A percentile compares a stretch with the other conserved stretches of the same genome.
These are phyloP conservation scores for Malachius bipustulatus DNA, from an alignment of 2,888 invertebrate species.

Conservation along the genomic window DNA sequence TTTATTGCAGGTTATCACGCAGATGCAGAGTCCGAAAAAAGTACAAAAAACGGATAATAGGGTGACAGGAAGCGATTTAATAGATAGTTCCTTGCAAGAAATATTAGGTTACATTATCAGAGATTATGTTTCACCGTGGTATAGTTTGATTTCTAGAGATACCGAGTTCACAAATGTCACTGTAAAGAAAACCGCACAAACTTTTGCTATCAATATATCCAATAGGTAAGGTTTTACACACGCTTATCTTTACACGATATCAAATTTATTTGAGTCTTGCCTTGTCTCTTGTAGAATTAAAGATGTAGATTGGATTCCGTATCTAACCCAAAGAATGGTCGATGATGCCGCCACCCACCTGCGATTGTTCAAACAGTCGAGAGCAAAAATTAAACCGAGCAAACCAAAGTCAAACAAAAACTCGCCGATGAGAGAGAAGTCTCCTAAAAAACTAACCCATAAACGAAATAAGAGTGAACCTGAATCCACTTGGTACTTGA, in stretches of 20 bases:
- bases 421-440: constrained; percentile 31
- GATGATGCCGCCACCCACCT: constrained; percentile 87
- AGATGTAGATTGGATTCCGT: constrained; percentile 83
- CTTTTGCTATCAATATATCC: constrained; percentile 57
- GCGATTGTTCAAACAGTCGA: constrained; percentile 71
- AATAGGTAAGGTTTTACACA: constrained; percentile 59
- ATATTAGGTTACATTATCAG: constrained; percentile 68
- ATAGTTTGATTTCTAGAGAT: constrained; percentile 54
- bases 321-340: constrained; percentile 73
- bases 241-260: too few relatives aligned
- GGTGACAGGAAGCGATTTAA: constrained; percentile 74
- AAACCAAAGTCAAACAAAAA: constrained; percentile 26
- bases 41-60: constrained; percentile 42
- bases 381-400: constrained; percentile 37
- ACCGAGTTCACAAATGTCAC: constrained; percentile 59
- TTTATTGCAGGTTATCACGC: constrained; percentile 25
- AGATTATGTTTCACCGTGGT: constrained; percentile 74
- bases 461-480: constrained; percentile 64
- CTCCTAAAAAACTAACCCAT: constrained; percentile 38
- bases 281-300: constrained; percentile 49
- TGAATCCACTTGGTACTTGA: constrained; percentile 55
- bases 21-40: constrained; percentile 29
- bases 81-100: constrained; percentile 77
- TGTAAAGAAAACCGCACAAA: constrained; percentile 55
- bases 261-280: not conserved